These are phyloP conservation scores for Gallinago media DNA, from an alignment of 2,113 vertebrate species.

Conservation along the genomic window DNA sequence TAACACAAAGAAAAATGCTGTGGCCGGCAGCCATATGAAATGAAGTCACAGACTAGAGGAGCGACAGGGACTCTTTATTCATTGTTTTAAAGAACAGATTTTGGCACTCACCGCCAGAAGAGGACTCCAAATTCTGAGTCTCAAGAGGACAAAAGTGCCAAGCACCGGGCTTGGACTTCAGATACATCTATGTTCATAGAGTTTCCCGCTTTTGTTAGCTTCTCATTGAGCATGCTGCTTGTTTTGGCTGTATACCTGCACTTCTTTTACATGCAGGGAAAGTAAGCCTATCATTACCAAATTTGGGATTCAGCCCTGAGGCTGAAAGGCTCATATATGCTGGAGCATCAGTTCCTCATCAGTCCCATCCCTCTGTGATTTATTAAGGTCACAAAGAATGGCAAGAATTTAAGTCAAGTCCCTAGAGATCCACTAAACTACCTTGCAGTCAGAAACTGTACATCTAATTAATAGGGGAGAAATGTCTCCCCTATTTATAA, in stretches of 20 bases:
- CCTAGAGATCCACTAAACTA: background rate
- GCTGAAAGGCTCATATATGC: background rate
- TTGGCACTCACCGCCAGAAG: background rate
- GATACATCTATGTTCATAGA: background rate
- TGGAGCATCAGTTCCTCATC: background rate
- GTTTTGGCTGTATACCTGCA: background rate
- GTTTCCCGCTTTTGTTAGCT: background rate
- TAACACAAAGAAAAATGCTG: constrained; percentile 46
- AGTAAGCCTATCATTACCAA: background rate
- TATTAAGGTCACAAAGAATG: background rate
- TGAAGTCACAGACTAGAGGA: constrained; percentile 27
- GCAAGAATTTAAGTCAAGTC: background rate
- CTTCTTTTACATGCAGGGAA: background rate
- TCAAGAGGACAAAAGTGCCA: background rate
- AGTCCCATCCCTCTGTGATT: background rate
- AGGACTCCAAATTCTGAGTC: constrained; percentile 6
- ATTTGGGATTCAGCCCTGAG: background rate
- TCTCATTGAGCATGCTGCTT: background rate
- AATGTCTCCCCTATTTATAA: too few species aligned
- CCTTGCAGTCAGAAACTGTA: too few species aligned
- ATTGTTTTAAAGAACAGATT: constrained; percentile 40
- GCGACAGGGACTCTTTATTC: constrained; percentile 27
- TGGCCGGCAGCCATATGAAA: constrained; percentile 27
- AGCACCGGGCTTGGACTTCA: background rate
- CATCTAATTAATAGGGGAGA: too few species aligned